Conservation (phyloP, 2,888 invertebrate species). For the Drosophila setosimentum region DNA sequence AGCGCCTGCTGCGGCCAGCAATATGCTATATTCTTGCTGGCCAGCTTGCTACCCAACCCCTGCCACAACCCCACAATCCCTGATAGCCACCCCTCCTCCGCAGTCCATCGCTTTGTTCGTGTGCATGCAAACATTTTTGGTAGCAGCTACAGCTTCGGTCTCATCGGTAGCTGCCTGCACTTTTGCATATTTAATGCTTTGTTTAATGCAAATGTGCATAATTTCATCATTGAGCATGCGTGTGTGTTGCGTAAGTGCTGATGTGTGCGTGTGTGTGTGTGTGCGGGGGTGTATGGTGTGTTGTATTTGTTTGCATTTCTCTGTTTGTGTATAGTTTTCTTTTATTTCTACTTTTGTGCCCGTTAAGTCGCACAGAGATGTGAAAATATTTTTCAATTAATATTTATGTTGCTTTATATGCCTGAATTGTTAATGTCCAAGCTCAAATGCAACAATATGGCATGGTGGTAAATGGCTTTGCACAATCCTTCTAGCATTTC, state of each 20-base stretch:
- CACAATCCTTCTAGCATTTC: constrained; percentile 1
- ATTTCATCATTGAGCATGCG: constrained; percentile 69
- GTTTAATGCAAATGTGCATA: constrained; percentile 82
- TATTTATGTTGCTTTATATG: constrained; percentile 78
- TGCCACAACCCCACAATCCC: neutral
- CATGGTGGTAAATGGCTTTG: constrained; percentile 13
- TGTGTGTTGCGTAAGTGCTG: constrained; percentile 20
- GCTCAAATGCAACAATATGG: constrained; percentile 36
- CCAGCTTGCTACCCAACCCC: neutral
- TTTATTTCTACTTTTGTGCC: constrained; percentile 52
- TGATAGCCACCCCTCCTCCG: neutral
- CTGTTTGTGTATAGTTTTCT: constrained; percentile 57
- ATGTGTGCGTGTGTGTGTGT: constrained; percentile 10
- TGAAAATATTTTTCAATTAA: constrained; percentile 80
- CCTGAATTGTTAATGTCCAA: constrained; percentile 72
- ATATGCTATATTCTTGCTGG: constrained; percentile 64
- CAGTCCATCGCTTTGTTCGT: constrained; percentile 30
- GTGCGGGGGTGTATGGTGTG: neutral
- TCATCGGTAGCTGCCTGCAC: constrained; percentile 54
- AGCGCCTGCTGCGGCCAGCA: constrained; percentile 67
- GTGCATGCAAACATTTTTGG: constrained; percentile 64
- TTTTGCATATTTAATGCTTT: constrained; percentile 82
- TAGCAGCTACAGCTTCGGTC: constrained; percentile 30
- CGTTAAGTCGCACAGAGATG: constrained; percentile 67
- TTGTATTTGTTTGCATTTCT: constrained; percentile 23